Evolutionary conservation across 2,797 vertebrate species (phyloP).

Genomic region (Siniperca scherzeri): DNA sequence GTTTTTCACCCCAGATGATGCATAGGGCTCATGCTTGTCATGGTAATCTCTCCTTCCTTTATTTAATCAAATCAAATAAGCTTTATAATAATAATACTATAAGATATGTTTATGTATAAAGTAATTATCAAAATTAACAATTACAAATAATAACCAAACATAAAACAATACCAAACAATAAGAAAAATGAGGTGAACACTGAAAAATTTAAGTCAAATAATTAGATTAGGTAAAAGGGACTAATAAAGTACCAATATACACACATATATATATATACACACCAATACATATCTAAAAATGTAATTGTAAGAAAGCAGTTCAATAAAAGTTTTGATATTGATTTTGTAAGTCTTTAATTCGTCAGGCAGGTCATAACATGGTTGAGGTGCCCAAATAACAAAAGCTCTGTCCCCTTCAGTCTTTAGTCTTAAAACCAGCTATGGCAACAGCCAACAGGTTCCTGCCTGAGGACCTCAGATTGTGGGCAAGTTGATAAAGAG

Average conservation of each 20-base stretch:
- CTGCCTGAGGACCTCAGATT: neutral
- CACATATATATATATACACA: no score
- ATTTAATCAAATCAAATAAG: constrained; percentile 15
- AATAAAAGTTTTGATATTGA: neutral
- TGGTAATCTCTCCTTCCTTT: constrained; percentile 31
- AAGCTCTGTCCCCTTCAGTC: neutral
- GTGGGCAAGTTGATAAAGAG: neutral
- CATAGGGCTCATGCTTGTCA: constrained; percentile 8
- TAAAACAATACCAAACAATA: neutral
- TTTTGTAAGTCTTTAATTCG: neutral
- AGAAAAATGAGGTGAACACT: no score
- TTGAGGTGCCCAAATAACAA: neutral
- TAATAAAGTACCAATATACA: neutral
- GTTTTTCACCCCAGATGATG: constrained; percentile 54
- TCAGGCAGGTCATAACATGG: neutral
- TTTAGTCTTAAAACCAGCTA: neutral
- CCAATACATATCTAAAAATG: neutral
- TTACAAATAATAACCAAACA: neutral
- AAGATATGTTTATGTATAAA: neutral
- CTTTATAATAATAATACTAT: neutral
- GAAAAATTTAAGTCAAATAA: neutral
- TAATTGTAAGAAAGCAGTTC: neutral
- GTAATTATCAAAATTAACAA: neutral
- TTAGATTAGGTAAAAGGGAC: neutral
- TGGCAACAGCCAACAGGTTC: neutral